Percentiles rank a stretch among this genome's conserved stretches.
These are phyloP conservation scores for Chrysochloris asiatica DNA, from an alignment of 2,113 vertebrate genomes.

Conservation along the genomic window DNA sequence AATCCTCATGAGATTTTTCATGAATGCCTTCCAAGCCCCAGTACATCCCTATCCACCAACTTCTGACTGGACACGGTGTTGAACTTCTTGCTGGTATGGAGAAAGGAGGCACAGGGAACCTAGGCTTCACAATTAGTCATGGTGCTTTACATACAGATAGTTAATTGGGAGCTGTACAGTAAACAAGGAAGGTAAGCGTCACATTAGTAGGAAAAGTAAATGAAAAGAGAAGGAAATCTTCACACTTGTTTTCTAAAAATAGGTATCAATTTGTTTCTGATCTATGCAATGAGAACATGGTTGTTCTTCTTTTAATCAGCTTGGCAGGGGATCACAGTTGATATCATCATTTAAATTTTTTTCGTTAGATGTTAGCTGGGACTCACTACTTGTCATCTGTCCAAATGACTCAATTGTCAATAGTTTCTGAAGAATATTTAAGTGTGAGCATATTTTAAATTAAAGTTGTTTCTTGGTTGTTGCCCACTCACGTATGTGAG, in stretches of 20 bases:
- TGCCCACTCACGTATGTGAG: neutral
- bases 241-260: constrained; percentile 22
- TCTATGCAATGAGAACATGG: neutral
- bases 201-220: neutral
- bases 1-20: fast-evolving
- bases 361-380: constrained; percentile 11
- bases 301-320: neutral
- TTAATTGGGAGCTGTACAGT: neutral
- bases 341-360: constrained; percentile 6
- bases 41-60: neutral
- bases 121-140: neutral
- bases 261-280: neutral
- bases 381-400: neutral
- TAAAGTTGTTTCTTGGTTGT: neutral
- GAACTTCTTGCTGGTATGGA: neutral
- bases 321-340: neutral
- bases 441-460: neutral
- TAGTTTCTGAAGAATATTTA: constrained; percentile 14
- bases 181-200: neutral
- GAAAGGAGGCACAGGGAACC: fast-evolving
- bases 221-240: constrained; percentile 7
- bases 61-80: neutral
- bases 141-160: neutral
- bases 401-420: neutral
- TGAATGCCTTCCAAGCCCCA: neutral